Evolutionary conservation across 2,113 vertebrate genomes (phyloP).

Genomic region (Mustelus asterias): DNA sequence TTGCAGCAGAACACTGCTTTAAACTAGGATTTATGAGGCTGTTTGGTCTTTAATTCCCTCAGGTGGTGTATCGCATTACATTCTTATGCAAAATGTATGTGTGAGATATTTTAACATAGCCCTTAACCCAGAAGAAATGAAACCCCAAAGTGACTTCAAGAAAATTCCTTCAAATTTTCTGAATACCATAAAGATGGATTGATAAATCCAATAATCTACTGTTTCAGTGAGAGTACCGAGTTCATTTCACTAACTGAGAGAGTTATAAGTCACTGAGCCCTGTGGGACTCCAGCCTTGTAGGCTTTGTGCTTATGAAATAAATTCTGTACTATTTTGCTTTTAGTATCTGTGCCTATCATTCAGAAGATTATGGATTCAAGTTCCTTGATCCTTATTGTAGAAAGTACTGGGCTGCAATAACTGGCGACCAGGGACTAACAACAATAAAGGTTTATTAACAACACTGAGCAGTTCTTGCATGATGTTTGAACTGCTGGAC

Average conservation of each 20-base stretch:
- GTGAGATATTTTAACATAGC: not conserved
- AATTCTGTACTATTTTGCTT: not conserved
- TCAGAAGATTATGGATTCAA: not conserved
- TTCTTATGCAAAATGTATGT: not conserved
- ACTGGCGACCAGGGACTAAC: too few relatives aligned
- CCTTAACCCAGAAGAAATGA: not conserved
- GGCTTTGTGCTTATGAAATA: not conserved
- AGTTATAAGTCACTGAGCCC: not conserved
- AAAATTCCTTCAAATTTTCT: not conserved
- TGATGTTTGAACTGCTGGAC: too few relatives aligned
- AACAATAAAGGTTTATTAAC: too few relatives aligned
- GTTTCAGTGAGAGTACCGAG: not conserved
- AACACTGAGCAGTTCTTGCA: too few relatives aligned
- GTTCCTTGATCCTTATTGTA: not conserved
- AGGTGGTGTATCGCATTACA: not conserved
- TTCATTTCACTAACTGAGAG: not conserved
- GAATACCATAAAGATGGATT: not conserved
- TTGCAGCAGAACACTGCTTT: not conserved
- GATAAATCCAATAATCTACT: not conserved
- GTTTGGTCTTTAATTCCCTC: not conserved
- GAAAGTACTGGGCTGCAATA: not conserved
- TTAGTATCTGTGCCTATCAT: not conserved
- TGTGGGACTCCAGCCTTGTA: not conserved
- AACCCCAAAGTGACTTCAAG: not conserved
- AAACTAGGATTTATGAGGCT: not conserved